A percentile compares a stretch with the other conserved stretches of the same genome.
Evolutionary conservation across 2,113 vertebrate species (phyloP).

Genomic region (Chlorodrepanis virens): DNA sequence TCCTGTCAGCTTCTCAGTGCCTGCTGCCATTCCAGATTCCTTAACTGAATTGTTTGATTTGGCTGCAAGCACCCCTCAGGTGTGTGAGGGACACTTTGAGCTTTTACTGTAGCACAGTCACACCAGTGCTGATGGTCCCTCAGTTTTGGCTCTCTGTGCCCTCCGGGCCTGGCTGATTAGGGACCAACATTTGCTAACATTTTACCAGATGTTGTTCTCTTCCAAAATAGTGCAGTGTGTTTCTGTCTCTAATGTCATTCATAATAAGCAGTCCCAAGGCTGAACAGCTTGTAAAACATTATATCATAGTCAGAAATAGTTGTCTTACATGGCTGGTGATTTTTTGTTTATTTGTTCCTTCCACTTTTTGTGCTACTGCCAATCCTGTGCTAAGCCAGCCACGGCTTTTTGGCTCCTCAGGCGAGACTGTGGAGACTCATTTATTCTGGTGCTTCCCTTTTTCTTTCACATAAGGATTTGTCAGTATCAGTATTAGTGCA

Average conservation of each 20-base stretch:
- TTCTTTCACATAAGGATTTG: neutral
- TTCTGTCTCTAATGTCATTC: neutral
- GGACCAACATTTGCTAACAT: neutral
- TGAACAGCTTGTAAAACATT: neutral
- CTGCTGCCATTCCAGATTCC: neutral
- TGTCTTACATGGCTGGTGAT: neutral
- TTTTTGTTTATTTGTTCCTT: neutral
- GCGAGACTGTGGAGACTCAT: neutral
- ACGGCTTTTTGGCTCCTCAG: neutral
- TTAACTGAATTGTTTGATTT: neutral
- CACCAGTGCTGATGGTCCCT: fast-evolving
- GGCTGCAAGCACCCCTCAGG: neutral
- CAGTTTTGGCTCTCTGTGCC: neutral
- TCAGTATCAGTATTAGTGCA: neutral
- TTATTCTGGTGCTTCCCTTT: conserved; percentile 42
- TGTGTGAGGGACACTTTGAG: neutral
- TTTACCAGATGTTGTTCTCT: neutral
- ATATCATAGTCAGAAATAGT: neutral
- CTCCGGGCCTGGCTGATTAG: neutral
- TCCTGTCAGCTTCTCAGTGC: neutral
- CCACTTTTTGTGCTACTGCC: neutral
- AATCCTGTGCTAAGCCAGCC: neutral
- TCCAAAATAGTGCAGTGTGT: neutral
- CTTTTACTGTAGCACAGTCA: neutral
- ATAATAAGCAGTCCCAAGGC: neutral